A percentile compares a stretch with the other conserved stretches of the same genome.
Conservation (phyloP, 1,140 invertebrate genomes). For the Battus philenor region DNA sequence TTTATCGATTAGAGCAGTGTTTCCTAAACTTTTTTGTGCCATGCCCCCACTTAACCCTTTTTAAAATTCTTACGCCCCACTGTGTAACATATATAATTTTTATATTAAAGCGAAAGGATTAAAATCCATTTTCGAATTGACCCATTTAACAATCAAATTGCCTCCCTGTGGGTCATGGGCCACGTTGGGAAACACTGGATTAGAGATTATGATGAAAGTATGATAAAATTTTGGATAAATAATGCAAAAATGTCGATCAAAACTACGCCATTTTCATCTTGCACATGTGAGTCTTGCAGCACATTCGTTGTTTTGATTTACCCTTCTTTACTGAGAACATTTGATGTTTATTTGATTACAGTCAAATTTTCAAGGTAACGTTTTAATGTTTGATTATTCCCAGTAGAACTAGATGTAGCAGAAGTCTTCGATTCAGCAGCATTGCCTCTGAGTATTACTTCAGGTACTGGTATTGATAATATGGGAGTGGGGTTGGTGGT, state of each 20-base stretch:
- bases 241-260: slow-evolving; percentile 10
- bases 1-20: no score
- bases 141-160: no score
- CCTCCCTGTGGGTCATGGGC: no score
- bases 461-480: slow-evolving; percentile 91
- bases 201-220: no score
- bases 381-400: slow-evolving; percentile 21
- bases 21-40: no score
- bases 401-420: slow-evolving; percentile 49
- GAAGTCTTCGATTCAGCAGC: slow-evolving; percentile 50
- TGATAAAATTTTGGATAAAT: background rate
- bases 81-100: no score
- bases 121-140: no score
- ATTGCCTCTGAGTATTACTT: slow-evolving; percentile 96
- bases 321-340: slow-evolving; percentile 16
- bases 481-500: slow-evolving; percentile 16
- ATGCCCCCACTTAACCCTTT: no score
- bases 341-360: background rate
- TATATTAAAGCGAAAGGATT: no score
- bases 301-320: slow-evolving; percentile 45
- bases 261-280: slow-evolving; percentile 14
- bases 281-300: slow-evolving; percentile 33
- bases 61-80: no score
- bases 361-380: slow-evolving; percentile 9
- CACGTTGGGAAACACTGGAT: no score